Conservation (phyloP, 2,888 invertebrate species). For the Pocota personata region DNA sequence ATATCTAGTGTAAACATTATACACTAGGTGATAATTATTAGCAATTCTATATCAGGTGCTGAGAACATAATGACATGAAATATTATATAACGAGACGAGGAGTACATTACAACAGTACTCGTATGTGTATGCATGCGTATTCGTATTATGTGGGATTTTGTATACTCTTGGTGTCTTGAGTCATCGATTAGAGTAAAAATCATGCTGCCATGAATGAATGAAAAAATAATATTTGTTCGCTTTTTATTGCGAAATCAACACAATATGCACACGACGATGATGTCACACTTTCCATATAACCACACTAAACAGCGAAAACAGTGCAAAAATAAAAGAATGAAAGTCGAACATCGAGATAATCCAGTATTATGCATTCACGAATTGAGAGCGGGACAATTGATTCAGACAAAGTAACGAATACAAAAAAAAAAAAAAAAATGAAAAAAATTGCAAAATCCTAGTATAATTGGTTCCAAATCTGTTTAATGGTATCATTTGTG, state of each 20-base stretch:
- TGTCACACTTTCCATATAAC: conserved; percentile 55
- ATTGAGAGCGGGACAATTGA: conserved; percentile 35
- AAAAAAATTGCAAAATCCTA: conserved; percentile 7
- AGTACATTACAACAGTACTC: neutral
- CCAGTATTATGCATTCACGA: conserved; percentile 35
- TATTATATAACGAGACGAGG: conserved; percentile 32
- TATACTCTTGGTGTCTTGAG: neutral
- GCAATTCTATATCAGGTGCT: conserved; percentile 60
- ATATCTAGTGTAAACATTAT: conserved; percentile 64
- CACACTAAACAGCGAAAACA: conserved; percentile 19
- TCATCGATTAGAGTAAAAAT: conserved; percentile 45
- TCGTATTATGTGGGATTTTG: neutral
- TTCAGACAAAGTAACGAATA: neutral
- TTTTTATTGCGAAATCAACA: conserved; percentile 49
- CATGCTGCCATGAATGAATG: conserved; percentile 49
- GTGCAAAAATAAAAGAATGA: too few relatives aligned
- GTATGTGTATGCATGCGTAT: neutral
- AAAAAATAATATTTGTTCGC: conserved; percentile 12
- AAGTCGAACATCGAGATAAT: conserved; percentile 34
- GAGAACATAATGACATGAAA: conserved; percentile 24
- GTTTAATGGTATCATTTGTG: conserved; percentile 17
- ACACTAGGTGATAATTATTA: conserved; percentile 47
- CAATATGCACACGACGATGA: conserved; percentile 41
- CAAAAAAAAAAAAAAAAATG: too few relatives aligned
- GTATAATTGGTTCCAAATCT: conserved; percentile 40